These are phyloP conservation scores for Pedetes capensis DNA, from an alignment of 2,113 vertebrate genomes.

Conservation along the genomic window DNA sequence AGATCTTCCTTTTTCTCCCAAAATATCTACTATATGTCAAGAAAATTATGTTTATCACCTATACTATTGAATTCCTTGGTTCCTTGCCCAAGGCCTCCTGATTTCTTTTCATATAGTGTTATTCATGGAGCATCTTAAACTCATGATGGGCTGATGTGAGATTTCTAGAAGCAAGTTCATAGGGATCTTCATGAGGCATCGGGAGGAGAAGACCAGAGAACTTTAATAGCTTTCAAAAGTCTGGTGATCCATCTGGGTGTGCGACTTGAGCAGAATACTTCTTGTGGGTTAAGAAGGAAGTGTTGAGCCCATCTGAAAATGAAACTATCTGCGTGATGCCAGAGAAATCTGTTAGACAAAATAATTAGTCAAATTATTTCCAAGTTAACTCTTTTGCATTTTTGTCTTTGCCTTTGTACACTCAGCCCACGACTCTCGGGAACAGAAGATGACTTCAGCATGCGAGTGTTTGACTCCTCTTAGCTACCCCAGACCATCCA, in stretches of 20 bases:
- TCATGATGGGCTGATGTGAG: neutral
- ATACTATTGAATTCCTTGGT: neutral
- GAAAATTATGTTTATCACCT: neutral
- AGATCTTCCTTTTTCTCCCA: neutral
- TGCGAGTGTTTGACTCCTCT: conserved; percentile 1
- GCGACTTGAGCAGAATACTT: neutral
- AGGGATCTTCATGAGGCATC: neutral
- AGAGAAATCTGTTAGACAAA: conserved; percentile 33
- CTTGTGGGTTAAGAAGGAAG: neutral
- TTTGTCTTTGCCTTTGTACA: neutral
- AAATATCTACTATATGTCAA: neutral
- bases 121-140: neutral
- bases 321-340: neutral
- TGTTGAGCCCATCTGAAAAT: neutral
- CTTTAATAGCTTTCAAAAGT: neutral
- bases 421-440: neutral
- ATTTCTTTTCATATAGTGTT: neutral
- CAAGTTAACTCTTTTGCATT: conserved; percentile 40
- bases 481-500: neutral
- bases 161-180: conserved; percentile 21
- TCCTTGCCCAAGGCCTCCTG: neutral
- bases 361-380: neutral
- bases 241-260: neutral
- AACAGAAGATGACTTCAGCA: conserved; percentile 1
- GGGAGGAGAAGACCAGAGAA: neutral